Evolutionary conservation across 2,113 vertebrate genomes (phyloP).

Genomic region (Syngnathus scovelli): DNA sequence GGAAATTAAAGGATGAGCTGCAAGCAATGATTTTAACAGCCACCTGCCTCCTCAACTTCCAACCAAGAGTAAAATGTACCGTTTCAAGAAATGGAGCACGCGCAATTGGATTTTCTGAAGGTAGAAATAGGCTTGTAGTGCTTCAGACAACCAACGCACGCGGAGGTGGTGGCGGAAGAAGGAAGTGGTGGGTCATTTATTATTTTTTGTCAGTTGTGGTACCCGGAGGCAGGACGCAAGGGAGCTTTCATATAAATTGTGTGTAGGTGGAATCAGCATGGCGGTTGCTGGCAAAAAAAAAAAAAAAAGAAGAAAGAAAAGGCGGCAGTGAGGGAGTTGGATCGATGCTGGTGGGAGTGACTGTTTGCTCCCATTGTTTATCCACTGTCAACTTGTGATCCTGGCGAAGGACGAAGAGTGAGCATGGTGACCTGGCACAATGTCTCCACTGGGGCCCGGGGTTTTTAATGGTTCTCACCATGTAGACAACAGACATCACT

Average conservation of each 20-base stretch:
- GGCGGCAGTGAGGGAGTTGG: slow-evolving; percentile 34
- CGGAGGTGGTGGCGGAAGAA: slow-evolving; percentile 42
- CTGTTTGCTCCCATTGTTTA: slow-evolving; percentile 70
- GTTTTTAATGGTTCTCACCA: slow-evolving; percentile 42
- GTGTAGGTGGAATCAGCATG: slow-evolving; percentile 70
- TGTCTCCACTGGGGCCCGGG: slow-evolving; percentile 45
- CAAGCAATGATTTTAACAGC: slow-evolving; percentile 23
- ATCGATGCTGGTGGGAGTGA: slow-evolving; percentile 70
- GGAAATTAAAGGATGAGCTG: slow-evolving; percentile 51
- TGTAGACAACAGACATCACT: slow-evolving; percentile 44
- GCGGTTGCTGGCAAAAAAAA: slow-evolving; percentile 41
- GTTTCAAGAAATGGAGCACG: slow-evolving; percentile 22
- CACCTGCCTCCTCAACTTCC: neutral
- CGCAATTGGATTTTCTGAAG: slow-evolving; percentile 48
- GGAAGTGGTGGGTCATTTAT: slow-evolving; percentile 58
- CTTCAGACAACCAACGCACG: slow-evolving; percentile 45
- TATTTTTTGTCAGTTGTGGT: slow-evolving; percentile 63
- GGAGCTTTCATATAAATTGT: slow-evolving; percentile 65
- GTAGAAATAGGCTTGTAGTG: slow-evolving; percentile 53
- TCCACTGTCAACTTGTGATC: slow-evolving; percentile 57
- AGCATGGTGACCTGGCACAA: slow-evolving; percentile 37
- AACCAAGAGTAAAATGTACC: slow-evolving; percentile 2
- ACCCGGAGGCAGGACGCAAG: slow-evolving; percentile 26
- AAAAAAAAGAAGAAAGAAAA: slow-evolving; percentile 13
- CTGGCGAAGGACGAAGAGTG: slow-evolving; percentile 53